These are phyloP conservation scores for Steatocranus sp. DNA, from an alignment of 2,797 vertebrate species.

Conservation along the genomic window DNA sequence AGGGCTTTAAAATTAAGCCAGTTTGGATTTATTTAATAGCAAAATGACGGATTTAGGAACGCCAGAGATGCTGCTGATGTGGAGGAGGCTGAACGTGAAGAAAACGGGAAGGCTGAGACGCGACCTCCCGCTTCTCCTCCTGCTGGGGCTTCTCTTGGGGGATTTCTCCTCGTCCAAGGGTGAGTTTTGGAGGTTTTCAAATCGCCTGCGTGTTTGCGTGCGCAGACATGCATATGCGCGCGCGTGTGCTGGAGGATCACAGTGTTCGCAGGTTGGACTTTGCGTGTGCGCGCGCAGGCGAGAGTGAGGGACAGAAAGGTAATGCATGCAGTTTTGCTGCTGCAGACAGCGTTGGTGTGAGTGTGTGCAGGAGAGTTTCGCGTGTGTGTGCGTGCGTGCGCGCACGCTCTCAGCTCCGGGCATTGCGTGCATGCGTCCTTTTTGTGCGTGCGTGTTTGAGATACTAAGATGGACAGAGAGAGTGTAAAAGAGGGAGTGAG, in stretches of 20 bases:
- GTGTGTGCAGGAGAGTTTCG: background rate
- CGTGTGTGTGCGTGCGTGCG: background rate
- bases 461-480: background rate
- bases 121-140: slow-evolving; percentile 63
- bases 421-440: background rate
- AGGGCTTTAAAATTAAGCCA: slow-evolving; percentile 53
- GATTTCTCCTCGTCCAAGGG: slow-evolving; percentile 61
- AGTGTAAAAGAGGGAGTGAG: background rate
- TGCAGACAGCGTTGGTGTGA: background rate
- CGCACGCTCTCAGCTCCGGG: background rate
- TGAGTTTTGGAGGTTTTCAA: slow-evolving; percentile 56
- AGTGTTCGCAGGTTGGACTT: slow-evolving; percentile 3
- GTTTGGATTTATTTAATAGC: slow-evolving; percentile 68
- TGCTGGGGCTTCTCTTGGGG: slow-evolving; percentile 63
- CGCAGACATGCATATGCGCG: background rate
- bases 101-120: slow-evolving; percentile 50
- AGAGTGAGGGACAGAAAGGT: background rate
- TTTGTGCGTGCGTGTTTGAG: slow-evolving; percentile 1
- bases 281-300: slow-evolving; percentile 5
- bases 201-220: background rate
- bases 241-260: background rate
- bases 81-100: slow-evolving; percentile 40
- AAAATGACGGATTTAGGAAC: slow-evolving; percentile 66
- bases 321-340: slow-evolving; percentile 5
- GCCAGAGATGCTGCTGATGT: slow-evolving; percentile 41